Evolutionary conservation across 2,113 vertebrate species (phyloP).

Genomic region (Phaethornis superciliosus): DNA sequence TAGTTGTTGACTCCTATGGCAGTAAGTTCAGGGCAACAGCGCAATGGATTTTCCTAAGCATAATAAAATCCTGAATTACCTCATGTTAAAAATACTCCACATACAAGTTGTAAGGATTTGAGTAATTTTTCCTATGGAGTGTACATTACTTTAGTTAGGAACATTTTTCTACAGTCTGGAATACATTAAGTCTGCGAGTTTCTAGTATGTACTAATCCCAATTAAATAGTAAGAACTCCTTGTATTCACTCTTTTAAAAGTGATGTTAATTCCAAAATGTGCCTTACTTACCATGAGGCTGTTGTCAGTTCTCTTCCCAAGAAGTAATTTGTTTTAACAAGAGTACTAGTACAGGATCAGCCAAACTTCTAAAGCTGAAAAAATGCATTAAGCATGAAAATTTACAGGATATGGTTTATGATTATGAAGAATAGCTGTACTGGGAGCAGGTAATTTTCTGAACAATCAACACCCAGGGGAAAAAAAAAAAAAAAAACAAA

Average conservation of each 20-base stretch:
- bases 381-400: not conserved
- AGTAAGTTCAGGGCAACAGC: not conserved
- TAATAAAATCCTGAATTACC: not conserved
- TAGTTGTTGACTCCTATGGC: not conserved
- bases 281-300: not conserved
- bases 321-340: not conserved
- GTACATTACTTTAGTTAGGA: not conserved
- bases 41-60: not conserved
- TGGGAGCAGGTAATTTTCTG: not conserved
- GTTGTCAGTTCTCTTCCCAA: not conserved
- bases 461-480: not conserved
- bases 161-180: not conserved
- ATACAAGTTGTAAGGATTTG: not conserved
- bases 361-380: not conserved
- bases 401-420: not conserved
- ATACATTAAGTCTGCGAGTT: not conserved
- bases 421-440: not conserved
- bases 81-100: conserved; percentile 8
- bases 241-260: not conserved
- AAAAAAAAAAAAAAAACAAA: not conserved
- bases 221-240: not conserved
- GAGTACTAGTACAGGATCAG: not conserved
- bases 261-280: not conserved
- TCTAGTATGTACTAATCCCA: not conserved
- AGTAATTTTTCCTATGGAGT: not conserved